These are phyloP conservation scores for Tenrec ecaudatus DNA, from an alignment of 2,113 vertebrate species.

Conservation along the genomic window DNA sequence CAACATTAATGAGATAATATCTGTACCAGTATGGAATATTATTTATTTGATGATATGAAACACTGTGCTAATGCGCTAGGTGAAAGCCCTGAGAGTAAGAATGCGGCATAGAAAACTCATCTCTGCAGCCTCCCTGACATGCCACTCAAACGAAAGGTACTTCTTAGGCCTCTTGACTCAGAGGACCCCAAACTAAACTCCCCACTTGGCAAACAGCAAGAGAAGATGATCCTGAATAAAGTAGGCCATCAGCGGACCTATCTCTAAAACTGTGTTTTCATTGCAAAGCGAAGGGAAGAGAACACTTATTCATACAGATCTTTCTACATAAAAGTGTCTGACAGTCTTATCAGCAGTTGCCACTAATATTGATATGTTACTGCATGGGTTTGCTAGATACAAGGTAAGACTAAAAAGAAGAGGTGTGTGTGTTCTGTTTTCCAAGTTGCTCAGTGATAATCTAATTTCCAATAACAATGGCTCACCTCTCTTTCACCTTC, in stretches of 20 bases:
- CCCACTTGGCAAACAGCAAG: neutral
- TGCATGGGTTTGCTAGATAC: constrained; percentile 11
- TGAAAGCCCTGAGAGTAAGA: constrained; percentile 52
- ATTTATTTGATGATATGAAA: constrained; percentile 68
- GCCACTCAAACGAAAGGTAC: neutral
- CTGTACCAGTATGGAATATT: constrained; percentile 12
- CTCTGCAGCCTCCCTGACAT: constrained; percentile 43
- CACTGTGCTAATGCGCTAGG: constrained; percentile 56
- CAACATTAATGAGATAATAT: constrained; percentile 79
- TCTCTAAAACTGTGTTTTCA: constrained; percentile 45
- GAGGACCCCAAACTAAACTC: neutral
- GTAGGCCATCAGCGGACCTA: constrained; percentile 17
- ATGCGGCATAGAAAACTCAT: neutral
- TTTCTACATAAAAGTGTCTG: constrained; percentile 18
- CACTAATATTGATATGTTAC: neutral
- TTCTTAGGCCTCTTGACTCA: constrained; percentile 32
- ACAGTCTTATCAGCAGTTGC: neutral
- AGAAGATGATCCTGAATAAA: constrained; percentile 27
- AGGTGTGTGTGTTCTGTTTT: neutral
- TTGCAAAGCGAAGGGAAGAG: neutral
- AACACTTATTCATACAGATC: constrained; percentile 21
- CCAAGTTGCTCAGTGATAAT: constrained; percentile 28
- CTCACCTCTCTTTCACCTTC: constrained; percentile 14
- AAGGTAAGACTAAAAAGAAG: constrained; percentile 37
- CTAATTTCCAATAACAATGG: constrained; percentile 9